phyloP scores from a whole-genome alignment of 2,113 vertebrate species.

The Archilochus colubris region DNA sequence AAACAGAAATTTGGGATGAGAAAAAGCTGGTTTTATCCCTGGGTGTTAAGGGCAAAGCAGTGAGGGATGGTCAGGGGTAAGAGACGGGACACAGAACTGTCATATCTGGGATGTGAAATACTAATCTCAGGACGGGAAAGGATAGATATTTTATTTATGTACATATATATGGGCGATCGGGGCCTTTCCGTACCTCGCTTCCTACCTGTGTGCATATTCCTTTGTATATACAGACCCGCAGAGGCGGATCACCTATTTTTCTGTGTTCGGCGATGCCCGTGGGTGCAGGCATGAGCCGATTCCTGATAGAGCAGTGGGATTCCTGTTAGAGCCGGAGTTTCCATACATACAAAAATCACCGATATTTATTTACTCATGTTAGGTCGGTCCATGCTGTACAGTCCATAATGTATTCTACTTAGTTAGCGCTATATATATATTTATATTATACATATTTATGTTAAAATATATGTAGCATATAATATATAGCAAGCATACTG shows the following conservation, averaged over 20 bases:
- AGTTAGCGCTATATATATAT: accelerated
- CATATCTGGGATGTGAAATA: background rate
- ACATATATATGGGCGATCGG: background rate
- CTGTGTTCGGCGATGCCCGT: background rate
- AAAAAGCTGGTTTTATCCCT: background rate
- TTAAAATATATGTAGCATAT: background rate
- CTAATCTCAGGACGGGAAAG: background rate
- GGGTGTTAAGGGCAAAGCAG: background rate
- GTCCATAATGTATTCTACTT: accelerated
- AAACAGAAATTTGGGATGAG: background rate
- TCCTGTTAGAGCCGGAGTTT: no score
- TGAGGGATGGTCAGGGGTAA: background rate
- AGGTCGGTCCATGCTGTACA: background rate
- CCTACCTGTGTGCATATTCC: background rate
- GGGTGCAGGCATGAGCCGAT: background rate
- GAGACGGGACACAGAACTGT: background rate
- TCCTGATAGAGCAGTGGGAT: background rate
- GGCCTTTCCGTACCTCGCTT: background rate
- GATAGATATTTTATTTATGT: no score
- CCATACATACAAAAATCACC: accelerated
- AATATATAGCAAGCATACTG: accelerated
- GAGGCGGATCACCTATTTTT: accelerated
- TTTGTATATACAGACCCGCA: accelerated
- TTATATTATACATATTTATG: no score
- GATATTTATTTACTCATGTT: accelerated